Evolutionary conservation across 2,888 invertebrate genomes (phyloP).

Genomic region (Rotaria sp.): DNA sequence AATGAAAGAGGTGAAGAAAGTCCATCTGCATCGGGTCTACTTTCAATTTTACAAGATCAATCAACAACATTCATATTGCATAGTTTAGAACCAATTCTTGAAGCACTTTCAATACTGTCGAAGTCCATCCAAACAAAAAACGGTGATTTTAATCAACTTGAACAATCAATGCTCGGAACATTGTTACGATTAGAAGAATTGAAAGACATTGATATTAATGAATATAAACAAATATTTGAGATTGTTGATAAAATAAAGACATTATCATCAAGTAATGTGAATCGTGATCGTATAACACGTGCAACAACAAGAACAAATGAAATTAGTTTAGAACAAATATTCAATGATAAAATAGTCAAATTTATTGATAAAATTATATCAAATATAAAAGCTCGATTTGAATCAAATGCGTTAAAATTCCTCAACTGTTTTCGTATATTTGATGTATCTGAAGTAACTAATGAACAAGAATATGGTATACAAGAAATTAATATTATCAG

Average conservation of each 20-base stretch:
- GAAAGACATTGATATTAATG: not conserved
- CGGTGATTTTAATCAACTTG: not conserved
- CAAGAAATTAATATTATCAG: not conserved
- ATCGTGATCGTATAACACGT: not conserved
- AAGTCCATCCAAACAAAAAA: not conserved
- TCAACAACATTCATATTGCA: not conserved
- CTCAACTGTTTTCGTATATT: not conserved
- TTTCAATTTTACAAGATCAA: not conserved
- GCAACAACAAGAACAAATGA: not conserved
- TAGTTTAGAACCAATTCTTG: not conserved
- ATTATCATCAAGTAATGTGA: not conserved
- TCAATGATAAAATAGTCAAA: not conserved
- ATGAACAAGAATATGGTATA: not conserved
- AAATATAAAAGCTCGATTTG: not conserved
- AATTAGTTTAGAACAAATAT: not conserved
- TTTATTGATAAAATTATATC: constrained; percentile 19
- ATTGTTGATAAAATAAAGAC: not conserved
- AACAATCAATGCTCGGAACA: not conserved
- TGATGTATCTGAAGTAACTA: not conserved
- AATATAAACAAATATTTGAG: not conserved
- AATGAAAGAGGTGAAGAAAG: not conserved
- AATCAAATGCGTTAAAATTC: not conserved
- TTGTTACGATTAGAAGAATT: not conserved
- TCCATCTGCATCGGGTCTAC: not conserved
- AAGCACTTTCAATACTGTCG: not conserved